Base-by-base conservation (phyloP, 2,888 invertebrate genomes). In the Caenorhabditis sinica region DNA sequence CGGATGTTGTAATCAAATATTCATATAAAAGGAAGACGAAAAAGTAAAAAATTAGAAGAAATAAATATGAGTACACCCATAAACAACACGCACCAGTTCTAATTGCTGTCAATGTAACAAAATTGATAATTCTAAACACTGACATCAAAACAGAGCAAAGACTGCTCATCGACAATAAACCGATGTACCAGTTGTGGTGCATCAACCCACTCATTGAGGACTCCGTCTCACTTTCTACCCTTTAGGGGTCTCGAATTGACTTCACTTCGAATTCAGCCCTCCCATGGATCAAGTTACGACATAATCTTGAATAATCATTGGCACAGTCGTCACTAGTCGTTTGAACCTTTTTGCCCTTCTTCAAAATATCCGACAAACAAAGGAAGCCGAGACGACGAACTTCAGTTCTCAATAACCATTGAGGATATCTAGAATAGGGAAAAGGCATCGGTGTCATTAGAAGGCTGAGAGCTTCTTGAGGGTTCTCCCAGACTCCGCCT, bases 221-320 rank as follows among this genome's bases (percentile, higher is more conserved):
- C 20, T 15, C 13, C 51, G 49, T 63, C 79, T 79, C 56, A 51
- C 65, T 65, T 71, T 79, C 71, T 61, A 45, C 28, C 36, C 60
- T 6, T 8, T 11, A n/a, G 58, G 43, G 71, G 69, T 69, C 25
- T 63, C 23, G 63, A 72, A 56, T 58, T 63, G 77, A 71, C 65
- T 72, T 63, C 58, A 58, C 49, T 72, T 61, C 60, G 25, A 63
- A 69, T 69, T 56, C 30, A 61, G 69, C 45, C 65, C 17, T 60
- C 49, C 49, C 49, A 53, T 40, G 25, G 79, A 79, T 79, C 72
- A 56, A 58, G 65, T 79, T 79, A 65, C 79, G 30, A 63, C 79
- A 79, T 79, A 79, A 79, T 79, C 65, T 79, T 79, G 79, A 71
- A 79, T 79, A 79, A 79, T 79, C 56, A 65, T 58, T 1, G 13